These are phyloP conservation scores for Zosterops hypoxanthus DNA, from an alignment of 2,113 vertebrate genomes.

Conservation along the genomic window DNA sequence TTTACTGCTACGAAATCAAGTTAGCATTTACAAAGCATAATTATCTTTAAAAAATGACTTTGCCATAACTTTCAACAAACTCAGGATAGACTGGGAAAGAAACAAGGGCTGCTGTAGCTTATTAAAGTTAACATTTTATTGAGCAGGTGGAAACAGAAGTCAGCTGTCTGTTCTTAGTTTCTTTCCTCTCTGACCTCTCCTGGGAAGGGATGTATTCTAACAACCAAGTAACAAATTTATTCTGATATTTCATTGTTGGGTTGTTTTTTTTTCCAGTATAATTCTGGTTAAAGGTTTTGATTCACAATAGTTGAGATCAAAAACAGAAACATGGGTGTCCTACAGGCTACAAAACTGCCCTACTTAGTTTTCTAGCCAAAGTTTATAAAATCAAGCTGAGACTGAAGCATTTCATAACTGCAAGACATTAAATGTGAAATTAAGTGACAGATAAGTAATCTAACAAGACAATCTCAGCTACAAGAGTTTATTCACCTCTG, in stretches of 20 bases:
- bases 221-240: constrained; percentile 50
- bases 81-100: constrained; percentile 45
- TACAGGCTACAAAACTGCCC: constrained; percentile 22
- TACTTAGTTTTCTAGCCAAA: constrained; percentile 51
- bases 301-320: not conserved
- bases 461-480: constrained; percentile 64
- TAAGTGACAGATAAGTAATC: constrained; percentile 70
- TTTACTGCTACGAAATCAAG: constrained; percentile 48
- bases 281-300: constrained; percentile 6
- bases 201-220: constrained; percentile 65
- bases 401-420: constrained; percentile 40
- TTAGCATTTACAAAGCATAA: constrained; percentile 41
- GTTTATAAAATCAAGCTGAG: constrained; percentile 68
- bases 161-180: constrained; percentile 44
- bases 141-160: constrained; percentile 55
- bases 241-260: not conserved
- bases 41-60: constrained; percentile 63
- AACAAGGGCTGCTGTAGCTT: constrained; percentile 10
- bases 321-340: not conserved
- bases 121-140: constrained; percentile 23
- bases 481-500: constrained; percentile 61
- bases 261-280: not conserved
- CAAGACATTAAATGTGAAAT: constrained; percentile 38
- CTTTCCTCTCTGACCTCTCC: constrained; percentile 57
- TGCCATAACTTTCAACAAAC: constrained; percentile 56